Evolutionary conservation across 1,140 invertebrate species (phyloP).

Genomic region (roundworm (Caenorhabditis elegans)): WBcel235 BX284605.5:11318001-11318500

Average conservation of each 20-base stretch:
- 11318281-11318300: conserved; percentile 65
- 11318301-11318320: conserved; percentile 54
- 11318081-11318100: not conserved
- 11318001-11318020: not conserved
- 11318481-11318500: conserved; percentile 54
- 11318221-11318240: conserved; percentile 13
- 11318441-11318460: conserved; percentile 41
- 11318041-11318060: no score
- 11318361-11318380: conserved; percentile 56
- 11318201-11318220: conserved; percentile 36
- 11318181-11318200: conserved; percentile 38
- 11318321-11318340: conserved; percentile 59
- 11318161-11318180: conserved; percentile 39
- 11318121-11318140: conserved; percentile 41
- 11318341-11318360: conserved; percentile 65
- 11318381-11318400: conserved; percentile 44
- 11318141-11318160: conserved; percentile 41
- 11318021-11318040: no score
- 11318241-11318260: conserved; percentile 52
- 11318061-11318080: not conserved
- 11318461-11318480: conserved; percentile 50
- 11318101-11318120: conserved; percentile 25
- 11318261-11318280: conserved; percentile 37
- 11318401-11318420: not conserved
- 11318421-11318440: conserved; percentile 20